Evolutionary conservation across 2,888 invertebrate genomes (phyloP).

Genomic region (Lydus trimaculatus): DNA sequence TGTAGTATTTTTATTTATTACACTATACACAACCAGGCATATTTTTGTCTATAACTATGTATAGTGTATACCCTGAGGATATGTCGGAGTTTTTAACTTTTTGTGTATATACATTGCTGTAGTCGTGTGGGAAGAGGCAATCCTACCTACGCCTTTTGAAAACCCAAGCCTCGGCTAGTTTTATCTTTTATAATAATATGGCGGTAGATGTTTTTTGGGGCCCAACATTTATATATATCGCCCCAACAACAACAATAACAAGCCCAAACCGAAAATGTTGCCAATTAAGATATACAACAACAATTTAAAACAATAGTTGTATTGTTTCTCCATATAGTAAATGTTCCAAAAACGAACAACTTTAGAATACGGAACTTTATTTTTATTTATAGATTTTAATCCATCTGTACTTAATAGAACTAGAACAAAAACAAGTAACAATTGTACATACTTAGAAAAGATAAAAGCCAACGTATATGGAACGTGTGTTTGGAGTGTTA

Average conservation of each 20-base stretch:
- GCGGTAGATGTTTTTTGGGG: neutral
- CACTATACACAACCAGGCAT: slow-evolving; percentile 24
- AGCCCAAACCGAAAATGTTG: neutral
- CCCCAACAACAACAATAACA: neutral
- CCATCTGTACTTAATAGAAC: neutral
- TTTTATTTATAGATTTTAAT: neutral
- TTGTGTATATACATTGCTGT: neutral
- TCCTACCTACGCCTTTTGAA: slow-evolving; percentile 21
- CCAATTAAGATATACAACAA: neutral
- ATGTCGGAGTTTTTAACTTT: slow-evolving; percentile 18
- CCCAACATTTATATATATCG: too few species aligned
- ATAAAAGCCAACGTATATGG: neutral
- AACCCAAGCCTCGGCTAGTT: neutral
- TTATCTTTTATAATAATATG: slow-evolving; percentile 5
- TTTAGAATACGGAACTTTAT: too few species aligned
- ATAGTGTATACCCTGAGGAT: slow-evolving; percentile 18
- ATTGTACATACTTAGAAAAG: neutral
- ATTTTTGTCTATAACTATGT: slow-evolving; percentile 22
- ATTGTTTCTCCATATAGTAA: neutral
- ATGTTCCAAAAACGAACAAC: neutral
- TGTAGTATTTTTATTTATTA: slow-evolving; percentile 26
- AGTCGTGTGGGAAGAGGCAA: slow-evolving; percentile 24
- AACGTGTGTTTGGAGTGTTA: slow-evolving; percentile 17
- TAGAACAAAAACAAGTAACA: slow-evolving; percentile 1
- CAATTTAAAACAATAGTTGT: neutral